Conservation (phyloP, 2,113 vertebrate genomes). For the Scortum barcoo region DNA sequence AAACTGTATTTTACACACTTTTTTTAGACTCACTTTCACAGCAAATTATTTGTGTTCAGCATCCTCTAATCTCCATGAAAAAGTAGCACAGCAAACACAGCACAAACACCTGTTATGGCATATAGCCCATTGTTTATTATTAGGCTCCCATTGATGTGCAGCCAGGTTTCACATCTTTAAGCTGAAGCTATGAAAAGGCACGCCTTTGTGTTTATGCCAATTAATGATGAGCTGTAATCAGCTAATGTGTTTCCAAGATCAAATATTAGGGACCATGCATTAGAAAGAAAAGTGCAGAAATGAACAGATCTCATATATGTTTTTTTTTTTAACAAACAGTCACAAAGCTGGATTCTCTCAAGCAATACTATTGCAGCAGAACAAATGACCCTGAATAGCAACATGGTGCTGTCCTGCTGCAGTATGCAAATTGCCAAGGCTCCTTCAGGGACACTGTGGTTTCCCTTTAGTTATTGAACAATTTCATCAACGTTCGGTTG, state of each 20-base stretch:
- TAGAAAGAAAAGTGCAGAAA: background rate
- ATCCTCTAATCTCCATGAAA: conserved; percentile 19
- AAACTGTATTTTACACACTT: conserved; percentile 8
- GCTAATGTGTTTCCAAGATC: conserved; percentile 18
- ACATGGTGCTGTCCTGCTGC: conserved; percentile 15
- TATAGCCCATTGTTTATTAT: conserved; percentile 29
- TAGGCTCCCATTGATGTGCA: conserved; percentile 37
- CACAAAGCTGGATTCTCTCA: background rate
- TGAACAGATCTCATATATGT: background rate
- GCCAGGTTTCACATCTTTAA: conserved; percentile 28
- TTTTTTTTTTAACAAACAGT: background rate
- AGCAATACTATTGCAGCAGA: background rate
- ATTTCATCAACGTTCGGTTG: conserved; percentile 40
- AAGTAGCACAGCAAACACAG: background rate
- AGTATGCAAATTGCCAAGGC: background rate
- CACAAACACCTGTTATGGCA: conserved; percentile 26
- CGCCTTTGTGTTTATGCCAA: conserved; percentile 31
- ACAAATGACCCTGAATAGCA: conserved; percentile 33
- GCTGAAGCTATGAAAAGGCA: conserved; percentile 19
- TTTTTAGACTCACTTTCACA: conserved; percentile 1
- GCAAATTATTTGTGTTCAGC: conserved; percentile 10
- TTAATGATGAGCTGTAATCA: conserved; percentile 7
- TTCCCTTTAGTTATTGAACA: conserved; percentile 48
- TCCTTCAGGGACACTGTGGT: conserved; percentile 24
- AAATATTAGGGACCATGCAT: background rate